These are phyloP conservation scores for Oxytorus armatus DNA, from an alignment of 2,888 invertebrate species.

Conservation along the genomic window DNA sequence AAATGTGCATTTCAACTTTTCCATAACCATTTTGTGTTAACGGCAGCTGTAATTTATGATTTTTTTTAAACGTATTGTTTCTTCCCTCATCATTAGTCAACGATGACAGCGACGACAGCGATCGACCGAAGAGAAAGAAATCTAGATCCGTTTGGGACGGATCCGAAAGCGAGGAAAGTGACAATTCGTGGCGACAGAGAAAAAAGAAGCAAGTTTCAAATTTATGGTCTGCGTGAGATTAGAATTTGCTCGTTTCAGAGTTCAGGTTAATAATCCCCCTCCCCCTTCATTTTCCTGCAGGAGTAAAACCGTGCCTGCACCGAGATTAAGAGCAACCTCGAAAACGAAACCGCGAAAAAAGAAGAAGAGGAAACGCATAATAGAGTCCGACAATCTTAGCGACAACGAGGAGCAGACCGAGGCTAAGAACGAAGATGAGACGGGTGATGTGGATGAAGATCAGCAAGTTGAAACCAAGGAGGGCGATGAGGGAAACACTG, in stretches of 20 bases:
- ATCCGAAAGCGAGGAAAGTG: slow-evolving; percentile 87
- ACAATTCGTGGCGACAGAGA: slow-evolving; percentile 86
- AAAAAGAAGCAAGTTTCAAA: slow-evolving; percentile 83
- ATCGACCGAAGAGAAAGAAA: slow-evolving; percentile 86
- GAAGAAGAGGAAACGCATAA: slow-evolving; percentile 84
- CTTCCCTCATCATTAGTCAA: slow-evolving; percentile 82
- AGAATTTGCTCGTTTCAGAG: not conserved
- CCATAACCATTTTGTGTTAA: slow-evolving; percentile 26
- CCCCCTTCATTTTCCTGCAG: slow-evolving; percentile 61
- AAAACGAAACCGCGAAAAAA: slow-evolving; percentile 84
- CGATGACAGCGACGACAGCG: slow-evolving; percentile 86
- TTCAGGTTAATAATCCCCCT: not conserved
- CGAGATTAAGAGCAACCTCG: slow-evolving; percentile 73
- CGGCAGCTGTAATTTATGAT: not conserved
- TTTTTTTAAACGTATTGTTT: not conserved
- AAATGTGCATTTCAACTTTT: no score
- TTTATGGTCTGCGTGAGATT: not conserved
- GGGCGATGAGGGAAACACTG: slow-evolving; percentile 33
- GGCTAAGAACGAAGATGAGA: slow-evolving; percentile 32
- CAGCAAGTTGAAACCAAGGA: slow-evolving; percentile 56
- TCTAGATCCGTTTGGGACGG: slow-evolving; percentile 87
- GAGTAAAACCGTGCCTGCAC: slow-evolving; percentile 77
- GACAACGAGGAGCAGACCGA: slow-evolving; percentile 83
- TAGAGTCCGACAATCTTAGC: slow-evolving; percentile 80
- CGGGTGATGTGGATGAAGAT: slow-evolving; percentile 16